A percentile compares a stretch with the other conserved stretches of the same genome.
Conservation (phyloP, 2,113 vertebrate genomes). For the Panurus biarmicus region DNA sequence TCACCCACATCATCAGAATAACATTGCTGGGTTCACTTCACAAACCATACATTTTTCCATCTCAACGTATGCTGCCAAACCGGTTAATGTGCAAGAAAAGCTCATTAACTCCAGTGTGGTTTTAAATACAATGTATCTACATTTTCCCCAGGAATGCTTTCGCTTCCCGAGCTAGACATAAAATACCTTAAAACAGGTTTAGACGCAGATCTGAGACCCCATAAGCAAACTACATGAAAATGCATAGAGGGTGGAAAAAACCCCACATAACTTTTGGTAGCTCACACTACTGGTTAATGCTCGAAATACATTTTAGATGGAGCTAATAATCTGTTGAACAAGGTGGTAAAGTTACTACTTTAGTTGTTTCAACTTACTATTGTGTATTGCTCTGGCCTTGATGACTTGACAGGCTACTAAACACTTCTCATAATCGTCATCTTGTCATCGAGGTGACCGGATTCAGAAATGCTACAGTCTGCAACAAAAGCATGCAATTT, state of each 20-base stretch:
- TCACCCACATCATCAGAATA: not conserved
- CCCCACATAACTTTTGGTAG: not conserved
- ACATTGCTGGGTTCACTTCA: not conserved
- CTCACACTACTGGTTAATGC: not conserved
- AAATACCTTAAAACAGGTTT: constrained; percentile 77
- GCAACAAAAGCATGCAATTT: not conserved
- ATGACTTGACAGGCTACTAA: not conserved
- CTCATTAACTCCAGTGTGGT: constrained; percentile 2
- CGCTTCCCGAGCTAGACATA: constrained; percentile 71
- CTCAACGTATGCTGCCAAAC: not conserved
- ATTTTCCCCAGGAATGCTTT: constrained; percentile 65
- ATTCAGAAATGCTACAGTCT: not conserved
- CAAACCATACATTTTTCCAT: not conserved
- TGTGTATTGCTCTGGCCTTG: constrained; percentile 46
- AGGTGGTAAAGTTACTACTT: not conserved
- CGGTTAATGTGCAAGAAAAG: constrained; percentile 17
- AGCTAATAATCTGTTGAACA: not conserved
- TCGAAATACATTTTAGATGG: not conserved
- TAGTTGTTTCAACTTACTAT: not conserved
- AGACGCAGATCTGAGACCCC: constrained; percentile 54
- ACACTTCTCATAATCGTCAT: not conserved
- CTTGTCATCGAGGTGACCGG: not conserved
- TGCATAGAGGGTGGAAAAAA: not conserved
- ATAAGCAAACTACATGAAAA: constrained; percentile 59
- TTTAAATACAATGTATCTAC: constrained; percentile 55